Evolutionary conservation across 2,888 invertebrate genomes (phyloP).

Genomic region (Cryptus armator): DNA sequence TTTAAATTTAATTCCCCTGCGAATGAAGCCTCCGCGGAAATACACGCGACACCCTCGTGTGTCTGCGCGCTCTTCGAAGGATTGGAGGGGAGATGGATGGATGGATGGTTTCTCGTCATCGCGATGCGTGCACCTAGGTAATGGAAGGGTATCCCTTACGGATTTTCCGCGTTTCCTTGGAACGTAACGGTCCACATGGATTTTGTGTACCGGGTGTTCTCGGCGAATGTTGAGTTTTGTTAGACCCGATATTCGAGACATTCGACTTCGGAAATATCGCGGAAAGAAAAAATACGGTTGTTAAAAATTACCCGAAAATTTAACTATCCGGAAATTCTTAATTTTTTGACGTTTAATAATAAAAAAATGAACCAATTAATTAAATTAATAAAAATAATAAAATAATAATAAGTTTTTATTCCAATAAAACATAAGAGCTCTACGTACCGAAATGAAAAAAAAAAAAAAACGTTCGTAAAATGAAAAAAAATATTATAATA

Average conservation of each 20-base stretch:
- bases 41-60: background rate
- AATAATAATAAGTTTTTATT: too few relatives aligned
- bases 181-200: background rate
- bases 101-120: slow-evolving; percentile 13
- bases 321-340: too few relatives aligned
- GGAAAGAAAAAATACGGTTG: too few relatives aligned
- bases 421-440: too few relatives aligned
- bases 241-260: background rate
- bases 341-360: too few relatives aligned
- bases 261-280: too few relatives aligned
- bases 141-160: background rate
- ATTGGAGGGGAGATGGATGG: slow-evolving; percentile 21
- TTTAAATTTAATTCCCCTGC: slow-evolving; percentile 13
- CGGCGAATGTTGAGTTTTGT: background rate
- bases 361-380: too few relatives aligned
- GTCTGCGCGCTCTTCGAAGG: background rate
- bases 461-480: too few relatives aligned
- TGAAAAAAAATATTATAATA: too few relatives aligned
- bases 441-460: too few relatives aligned
- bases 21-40: slow-evolving; percentile 1
- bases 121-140: background rate
- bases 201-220: background rate
- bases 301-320: too few relatives aligned
- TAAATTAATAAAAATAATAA: too few relatives aligned
- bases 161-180: background rate